Percentiles rank a stretch among this genome's conserved stretches.
Conservation (phyloP, 2,113 vertebrate species). For the Melanocharis versteri region DNA sequence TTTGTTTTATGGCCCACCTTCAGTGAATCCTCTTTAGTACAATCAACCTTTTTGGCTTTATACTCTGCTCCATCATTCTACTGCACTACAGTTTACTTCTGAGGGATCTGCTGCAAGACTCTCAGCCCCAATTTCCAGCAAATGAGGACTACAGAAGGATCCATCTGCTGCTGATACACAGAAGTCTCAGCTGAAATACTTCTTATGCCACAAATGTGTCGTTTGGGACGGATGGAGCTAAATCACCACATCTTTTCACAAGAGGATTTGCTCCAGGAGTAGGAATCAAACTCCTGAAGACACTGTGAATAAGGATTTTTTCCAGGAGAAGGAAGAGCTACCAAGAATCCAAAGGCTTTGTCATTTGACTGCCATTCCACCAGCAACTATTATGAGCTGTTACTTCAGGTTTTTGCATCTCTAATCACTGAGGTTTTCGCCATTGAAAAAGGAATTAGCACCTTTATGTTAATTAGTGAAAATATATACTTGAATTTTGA, state of each 20-base stretch:
- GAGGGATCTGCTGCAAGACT: neutral
- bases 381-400: neutral
- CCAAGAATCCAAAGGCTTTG: neutral
- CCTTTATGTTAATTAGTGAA: neutral
- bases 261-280: neutral
- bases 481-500: neutral
- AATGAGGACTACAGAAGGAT: neutral
- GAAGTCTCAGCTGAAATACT: neutral
- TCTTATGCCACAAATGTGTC: neutral
- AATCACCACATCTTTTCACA: neutral
- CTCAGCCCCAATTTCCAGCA: neutral
- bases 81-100: neutral
- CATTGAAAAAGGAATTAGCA: neutral
- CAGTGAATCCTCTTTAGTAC: constrained; percentile 46
- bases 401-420: neutral
- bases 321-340: neutral
- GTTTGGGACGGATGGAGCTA: neutral
- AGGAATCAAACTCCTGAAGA: neutral
- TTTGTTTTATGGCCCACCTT: constrained; percentile 36
- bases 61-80: neutral
- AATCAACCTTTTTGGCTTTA: neutral
- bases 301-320: neutral
- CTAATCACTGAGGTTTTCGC: neutral
- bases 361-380: neutral
- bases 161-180: neutral